Conservation (phyloP, 2,113 vertebrate genomes). For the Cebus imitator region DNA sequence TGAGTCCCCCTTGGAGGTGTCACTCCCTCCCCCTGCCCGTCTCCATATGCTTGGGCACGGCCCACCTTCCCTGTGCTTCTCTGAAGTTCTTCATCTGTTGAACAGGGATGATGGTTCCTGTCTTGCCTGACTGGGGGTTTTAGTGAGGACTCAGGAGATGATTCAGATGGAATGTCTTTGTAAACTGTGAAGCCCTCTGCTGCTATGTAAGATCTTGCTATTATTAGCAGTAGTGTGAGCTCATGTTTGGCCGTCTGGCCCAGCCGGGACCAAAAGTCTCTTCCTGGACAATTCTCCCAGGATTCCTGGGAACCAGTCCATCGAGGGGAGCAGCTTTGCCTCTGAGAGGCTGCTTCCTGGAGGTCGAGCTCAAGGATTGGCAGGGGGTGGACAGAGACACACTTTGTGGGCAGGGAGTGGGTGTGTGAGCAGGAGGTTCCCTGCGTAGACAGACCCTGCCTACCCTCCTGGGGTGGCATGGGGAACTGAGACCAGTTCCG, state of each 20-base stretch:
- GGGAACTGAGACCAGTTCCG: neutral
- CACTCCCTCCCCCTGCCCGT: neutral
- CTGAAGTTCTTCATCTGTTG: accelerated
- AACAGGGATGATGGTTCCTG: neutral
- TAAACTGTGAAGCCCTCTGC: conserved; percentile 25
- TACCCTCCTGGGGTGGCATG: neutral
- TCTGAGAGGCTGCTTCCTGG: conserved; percentile 53
- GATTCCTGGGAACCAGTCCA: conserved; percentile 56
- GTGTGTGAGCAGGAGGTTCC: neutral
- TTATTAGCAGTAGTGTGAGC: conserved; percentile 70
- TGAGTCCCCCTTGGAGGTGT: neutral
- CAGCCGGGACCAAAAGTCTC: conserved; percentile 13
- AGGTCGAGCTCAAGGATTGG: neutral
- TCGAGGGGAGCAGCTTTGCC: neutral
- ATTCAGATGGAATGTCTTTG: conserved; percentile 60
- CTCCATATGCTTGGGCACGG: neutral
- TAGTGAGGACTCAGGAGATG: neutral
- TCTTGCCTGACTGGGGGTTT: neutral
- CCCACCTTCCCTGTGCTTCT: neutral
- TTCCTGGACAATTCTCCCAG: conserved; percentile 53
- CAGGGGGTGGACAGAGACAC: neutral
- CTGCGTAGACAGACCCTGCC: neutral
- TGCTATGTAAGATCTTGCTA: neutral
- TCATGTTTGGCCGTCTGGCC: conserved; percentile 45
- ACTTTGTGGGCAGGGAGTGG: neutral